Conservation (phyloP, 2,797 vertebrate genomes). For the Anabas testudineus region DNA sequence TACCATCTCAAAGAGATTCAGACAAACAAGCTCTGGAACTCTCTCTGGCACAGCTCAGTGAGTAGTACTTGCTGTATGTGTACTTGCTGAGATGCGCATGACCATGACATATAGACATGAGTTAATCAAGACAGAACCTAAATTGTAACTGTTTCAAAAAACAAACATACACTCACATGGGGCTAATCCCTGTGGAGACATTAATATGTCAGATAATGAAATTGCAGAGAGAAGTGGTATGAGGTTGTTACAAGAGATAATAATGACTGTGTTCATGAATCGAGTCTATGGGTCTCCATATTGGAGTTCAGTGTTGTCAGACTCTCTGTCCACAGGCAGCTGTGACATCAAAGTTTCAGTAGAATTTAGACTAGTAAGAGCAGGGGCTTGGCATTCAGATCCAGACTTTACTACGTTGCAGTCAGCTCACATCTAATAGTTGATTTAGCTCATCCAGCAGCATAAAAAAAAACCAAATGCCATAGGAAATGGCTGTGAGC, state of each 20-base stretch:
- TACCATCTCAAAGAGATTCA: too few species aligned
- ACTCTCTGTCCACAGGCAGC: not conserved
- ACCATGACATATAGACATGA: not conserved
- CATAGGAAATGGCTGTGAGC: not conserved
- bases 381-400: not conserved
- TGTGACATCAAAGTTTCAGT: not conserved
- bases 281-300: too few species aligned
- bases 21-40: too few species aligned
- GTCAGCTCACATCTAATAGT: conserved; percentile 4
- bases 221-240: not conserved
- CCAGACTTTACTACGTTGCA: not conserved
- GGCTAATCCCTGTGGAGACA: conserved; percentile 82
- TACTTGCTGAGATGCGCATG: too few species aligned
- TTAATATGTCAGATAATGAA: not conserved
- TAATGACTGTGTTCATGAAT: too few species aligned
- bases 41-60: too few species aligned
- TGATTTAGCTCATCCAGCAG: not conserved
- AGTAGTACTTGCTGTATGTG: too few species aligned
- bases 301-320: too few species aligned
- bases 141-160: not conserved
- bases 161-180: conserved; percentile 88
- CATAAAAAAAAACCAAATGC: conserved; percentile 12
- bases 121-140: not conserved
- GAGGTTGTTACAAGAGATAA: not conserved
- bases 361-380: not conserved